Conservation (phyloP, 2,888 invertebrate species). For the Drosophila birchii region DNA sequence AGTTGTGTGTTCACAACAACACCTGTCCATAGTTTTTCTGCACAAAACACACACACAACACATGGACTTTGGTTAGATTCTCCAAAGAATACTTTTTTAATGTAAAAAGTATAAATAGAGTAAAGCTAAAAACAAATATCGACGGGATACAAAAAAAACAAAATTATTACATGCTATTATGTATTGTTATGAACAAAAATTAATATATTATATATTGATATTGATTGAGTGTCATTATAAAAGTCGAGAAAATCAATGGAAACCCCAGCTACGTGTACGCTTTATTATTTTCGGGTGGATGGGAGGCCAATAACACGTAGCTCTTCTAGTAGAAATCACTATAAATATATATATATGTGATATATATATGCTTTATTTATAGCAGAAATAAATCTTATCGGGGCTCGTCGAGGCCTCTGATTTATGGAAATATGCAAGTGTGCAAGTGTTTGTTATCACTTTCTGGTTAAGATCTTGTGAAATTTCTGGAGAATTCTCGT, state of each 20-base stretch:
- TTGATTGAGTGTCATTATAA: constrained; percentile 70
- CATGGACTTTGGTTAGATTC: constrained; percentile 15
- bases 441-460: constrained; percentile 11
- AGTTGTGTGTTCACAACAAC: constrained; percentile 18
- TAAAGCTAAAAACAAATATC: constrained; percentile 14
- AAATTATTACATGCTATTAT: constrained; percentile 71
- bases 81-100: constrained; percentile 19
- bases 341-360: not conserved
- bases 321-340: not conserved
- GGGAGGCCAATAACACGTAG: constrained; percentile 3
- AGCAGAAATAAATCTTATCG: constrained; percentile 19
- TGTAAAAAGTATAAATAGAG: constrained; percentile 21
- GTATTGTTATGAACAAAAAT: constrained; percentile 64
- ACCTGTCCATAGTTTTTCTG: constrained; percentile 37
- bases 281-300: constrained; percentile 33
- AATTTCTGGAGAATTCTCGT: constrained; percentile 13
- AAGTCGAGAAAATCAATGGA: constrained; percentile 49
- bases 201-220: constrained; percentile 39
- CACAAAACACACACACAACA: constrained; percentile 12
- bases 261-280: constrained; percentile 39
- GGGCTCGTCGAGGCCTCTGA: not conserved
- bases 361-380: not conserved
- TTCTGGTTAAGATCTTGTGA: not conserved
- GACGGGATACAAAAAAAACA: constrained; percentile 12
- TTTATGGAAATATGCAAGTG: constrained; percentile 16